Conservation (phyloP, 2,113 vertebrate species). For the Serinus canaria region DNA sequence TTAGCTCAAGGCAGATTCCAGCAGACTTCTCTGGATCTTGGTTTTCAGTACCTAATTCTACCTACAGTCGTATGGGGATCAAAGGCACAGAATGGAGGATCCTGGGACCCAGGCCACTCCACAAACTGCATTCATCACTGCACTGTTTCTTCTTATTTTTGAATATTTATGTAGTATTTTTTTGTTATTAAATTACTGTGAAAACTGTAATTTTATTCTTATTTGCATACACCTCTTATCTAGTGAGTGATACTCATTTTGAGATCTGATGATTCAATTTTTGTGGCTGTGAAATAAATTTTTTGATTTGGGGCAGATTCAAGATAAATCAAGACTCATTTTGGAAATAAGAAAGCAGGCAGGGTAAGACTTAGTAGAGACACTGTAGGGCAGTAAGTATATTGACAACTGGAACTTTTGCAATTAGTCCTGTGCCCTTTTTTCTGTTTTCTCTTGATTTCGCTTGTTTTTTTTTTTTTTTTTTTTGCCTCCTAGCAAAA, state of each 20-base stretch:
- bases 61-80: neutral
- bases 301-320: neutral
- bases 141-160: neutral
- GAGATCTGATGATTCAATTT: neutral
- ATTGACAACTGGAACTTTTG: neutral
- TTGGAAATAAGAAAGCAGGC: neutral
- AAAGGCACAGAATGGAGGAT: neutral
- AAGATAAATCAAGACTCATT: neutral
- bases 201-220: neutral
- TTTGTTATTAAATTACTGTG: neutral
- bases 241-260: neutral
- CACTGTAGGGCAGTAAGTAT: neutral
- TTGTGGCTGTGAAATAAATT: neutral
- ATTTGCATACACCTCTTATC: neutral
- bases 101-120: neutral
- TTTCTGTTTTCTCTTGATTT: neutral
- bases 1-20: neutral
- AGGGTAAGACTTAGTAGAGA: neutral
- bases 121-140: neutral
- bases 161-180: neutral
- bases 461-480: fast-evolving
- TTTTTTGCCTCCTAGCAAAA: neutral
- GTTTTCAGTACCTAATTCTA: neutral
- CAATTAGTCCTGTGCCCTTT: neutral
- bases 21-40: neutral